These are phyloP conservation scores for Nicator chloris DNA, from an alignment of 2,113 vertebrate genomes.

Conservation along the genomic window DNA sequence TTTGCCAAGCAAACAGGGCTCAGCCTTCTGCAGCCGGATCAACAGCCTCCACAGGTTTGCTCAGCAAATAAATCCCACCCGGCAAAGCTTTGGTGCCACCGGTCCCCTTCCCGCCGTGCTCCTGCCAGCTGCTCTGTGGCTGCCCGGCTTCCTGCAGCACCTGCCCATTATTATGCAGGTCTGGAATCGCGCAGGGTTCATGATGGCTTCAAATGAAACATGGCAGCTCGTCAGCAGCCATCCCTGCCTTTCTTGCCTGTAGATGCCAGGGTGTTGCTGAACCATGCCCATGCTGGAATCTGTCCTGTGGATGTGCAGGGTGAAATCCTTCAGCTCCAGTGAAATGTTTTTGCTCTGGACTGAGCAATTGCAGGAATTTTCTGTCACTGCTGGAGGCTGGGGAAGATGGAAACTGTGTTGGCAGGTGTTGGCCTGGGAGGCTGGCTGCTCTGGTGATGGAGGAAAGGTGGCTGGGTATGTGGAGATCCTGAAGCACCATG, in stretches of 20 bases:
- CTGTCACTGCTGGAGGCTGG: neutral
- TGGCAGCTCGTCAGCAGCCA: neutral
- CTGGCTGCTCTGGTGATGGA: neutral
- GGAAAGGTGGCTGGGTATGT: neutral
- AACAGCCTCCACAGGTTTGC: neutral
- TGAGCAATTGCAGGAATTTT: neutral
- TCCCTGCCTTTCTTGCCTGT: neutral
- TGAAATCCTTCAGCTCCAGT: neutral
- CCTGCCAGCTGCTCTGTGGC: neutral
- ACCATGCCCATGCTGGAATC: fast-evolving
- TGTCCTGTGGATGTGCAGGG: neutral
- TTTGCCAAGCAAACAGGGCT: conserved; percentile 8
- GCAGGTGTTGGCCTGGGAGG: neutral
- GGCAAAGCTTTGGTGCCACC: neutral
- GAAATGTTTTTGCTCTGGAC: neutral
- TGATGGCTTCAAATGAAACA: neutral
- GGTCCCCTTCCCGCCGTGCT: neutral
- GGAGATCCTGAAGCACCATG: fast-evolving
- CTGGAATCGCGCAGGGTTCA: neutral
- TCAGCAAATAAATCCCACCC: conserved; percentile 6
- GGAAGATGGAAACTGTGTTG: neutral
- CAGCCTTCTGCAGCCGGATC: neutral
- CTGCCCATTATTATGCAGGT: neutral
- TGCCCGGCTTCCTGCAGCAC: neutral
- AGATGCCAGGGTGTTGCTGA: neutral